Percentiles rank a stretch among this genome's conserved stretches.
phyloP scores from a whole-genome alignment of 2,888 invertebrate genomes.

The Tolmerus cingulatus region DNA sequence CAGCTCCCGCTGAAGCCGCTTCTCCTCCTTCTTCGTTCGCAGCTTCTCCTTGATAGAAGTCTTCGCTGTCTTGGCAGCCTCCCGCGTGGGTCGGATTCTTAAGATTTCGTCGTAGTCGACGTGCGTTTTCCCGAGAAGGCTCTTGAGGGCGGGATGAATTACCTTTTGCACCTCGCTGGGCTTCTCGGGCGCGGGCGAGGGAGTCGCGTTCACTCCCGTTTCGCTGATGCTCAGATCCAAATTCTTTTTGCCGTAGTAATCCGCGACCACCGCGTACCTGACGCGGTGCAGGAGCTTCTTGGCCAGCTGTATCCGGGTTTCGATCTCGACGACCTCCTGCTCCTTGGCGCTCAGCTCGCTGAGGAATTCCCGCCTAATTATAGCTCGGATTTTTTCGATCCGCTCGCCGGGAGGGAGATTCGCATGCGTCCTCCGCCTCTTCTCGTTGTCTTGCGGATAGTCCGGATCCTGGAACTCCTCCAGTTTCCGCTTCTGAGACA shows the following conservation, averaged over 20 bases:
- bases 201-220: neutral
- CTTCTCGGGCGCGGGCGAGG: slow-evolving; percentile 48
- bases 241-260: slow-evolving; percentile 70
- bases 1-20: neutral
- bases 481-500: slow-evolving; percentile 58
- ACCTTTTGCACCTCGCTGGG: slow-evolving; percentile 63
- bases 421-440: neutral
- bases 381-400: slow-evolving; percentile 67
- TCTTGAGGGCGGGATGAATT: slow-evolving; percentile 80
- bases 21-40: slow-evolving; percentile 52
- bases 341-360: slow-evolving; percentile 74
- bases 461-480: slow-evolving; percentile 71
- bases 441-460: slow-evolving; percentile 62
- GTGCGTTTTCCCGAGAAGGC: slow-evolving; percentile 71
- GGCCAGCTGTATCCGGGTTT: slow-evolving; percentile 70
- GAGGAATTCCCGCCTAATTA: slow-evolving; percentile 76
- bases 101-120: slow-evolving; percentile 66
- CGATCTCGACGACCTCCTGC: slow-evolving; percentile 75
- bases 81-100: slow-evolving; percentile 63
- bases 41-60: slow-evolving; percentile 57
- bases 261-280: slow-evolving; percentile 68
- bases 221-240: slow-evolving; percentile 51
- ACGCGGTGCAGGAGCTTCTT: slow-evolving; percentile 69
- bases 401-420: slow-evolving; percentile 59
- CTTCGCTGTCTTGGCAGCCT: slow-evolving; percentile 65